These are phyloP conservation scores for Falco columbarius DNA, from an alignment of 2,797 vertebrate genomes.

Conservation along the genomic window DNA sequence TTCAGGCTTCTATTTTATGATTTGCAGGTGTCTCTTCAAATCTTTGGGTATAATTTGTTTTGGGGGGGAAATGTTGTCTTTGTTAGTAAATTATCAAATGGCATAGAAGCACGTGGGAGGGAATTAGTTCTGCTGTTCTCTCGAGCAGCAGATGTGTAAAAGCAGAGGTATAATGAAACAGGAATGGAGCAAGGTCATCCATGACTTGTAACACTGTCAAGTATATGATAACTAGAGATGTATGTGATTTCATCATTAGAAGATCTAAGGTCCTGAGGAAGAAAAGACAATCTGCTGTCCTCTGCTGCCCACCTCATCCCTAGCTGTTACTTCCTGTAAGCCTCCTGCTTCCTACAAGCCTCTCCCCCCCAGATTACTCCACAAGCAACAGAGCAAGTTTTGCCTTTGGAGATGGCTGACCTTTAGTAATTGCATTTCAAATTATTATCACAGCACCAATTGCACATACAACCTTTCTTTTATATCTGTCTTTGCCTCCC, in stretches of 20 bases:
- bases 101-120: not conserved
- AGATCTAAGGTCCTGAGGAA: not conserved
- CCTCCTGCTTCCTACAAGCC: not conserved
- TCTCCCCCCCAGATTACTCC: not conserved
- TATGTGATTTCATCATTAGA: not conserved
- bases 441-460: not conserved
- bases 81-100: not conserved
- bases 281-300: not conserved
- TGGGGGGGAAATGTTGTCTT: rapidly evolving
- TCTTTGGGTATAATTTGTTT: not conserved
- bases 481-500: not conserved
- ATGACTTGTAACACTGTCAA: not conserved
- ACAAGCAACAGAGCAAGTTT: not conserved
- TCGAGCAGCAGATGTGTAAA: not conserved
- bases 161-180: not conserved
- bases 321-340: not conserved
- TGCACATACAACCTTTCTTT: not conserved
- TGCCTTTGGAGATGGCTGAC: not conserved
- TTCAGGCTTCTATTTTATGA: not conserved
- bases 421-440: constrained; percentile 25
- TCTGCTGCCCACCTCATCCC: not conserved
- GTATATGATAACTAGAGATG: not conserved
- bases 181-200: not conserved
- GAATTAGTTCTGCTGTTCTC: not conserved
- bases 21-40: not conserved